Base-by-base conservation (phyloP, 2,113 vertebrate genomes). In the Platanista minor region DNA sequence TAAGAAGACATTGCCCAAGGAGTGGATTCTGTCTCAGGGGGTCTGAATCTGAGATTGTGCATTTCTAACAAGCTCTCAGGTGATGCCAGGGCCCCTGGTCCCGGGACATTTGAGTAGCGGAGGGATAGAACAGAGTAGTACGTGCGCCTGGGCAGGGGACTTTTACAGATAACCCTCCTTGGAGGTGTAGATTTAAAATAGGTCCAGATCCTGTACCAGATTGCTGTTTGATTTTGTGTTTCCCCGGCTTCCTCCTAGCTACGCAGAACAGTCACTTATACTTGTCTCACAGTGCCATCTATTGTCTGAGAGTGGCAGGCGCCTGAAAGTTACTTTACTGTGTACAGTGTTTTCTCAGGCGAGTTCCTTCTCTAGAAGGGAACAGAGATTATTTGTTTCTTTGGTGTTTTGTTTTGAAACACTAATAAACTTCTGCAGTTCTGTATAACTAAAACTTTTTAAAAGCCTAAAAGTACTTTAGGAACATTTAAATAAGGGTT, bases 211-310 rank as follows among this genome's bases (percentile, higher is more conserved):
- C 54, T 8, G 15, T n/a, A 36, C 11, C 11, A 21, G 27, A 54
- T 52, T 43, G 36, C 43, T 4, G 25, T n/a, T 54, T 89, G 74
- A 81, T 66, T 90, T 36, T 61, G 27, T 49, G 23, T 75, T 62
- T 74, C 31, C 21, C 3, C 0, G 8, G 87, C 52, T 86, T 71
- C 62, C 64, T 43, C 8, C 46, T 33, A 91, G 17, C 41, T 29
- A 5, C 5, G 43, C 36, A 59, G 83, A 43, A 27, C 8, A 36
- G 54, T 43, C 2, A 4, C 15, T n/a, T 95, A 93, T 41, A 27
- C 72, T 95, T 98, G 96, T 96, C 61, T 90, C 97, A 96, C 97
- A 98, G 96, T 98, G 98, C 98, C 99, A 98, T 95, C 98, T 99
- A 93, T 86, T 98, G 98, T 97, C 94, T 36, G 14, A 97, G 98